A percentile compares a stretch with the other conserved stretches of the same genome.
Evolutionary conservation across 1,140 invertebrate genomes (phyloP).

Genomic region (Venturia canescens): DNA sequence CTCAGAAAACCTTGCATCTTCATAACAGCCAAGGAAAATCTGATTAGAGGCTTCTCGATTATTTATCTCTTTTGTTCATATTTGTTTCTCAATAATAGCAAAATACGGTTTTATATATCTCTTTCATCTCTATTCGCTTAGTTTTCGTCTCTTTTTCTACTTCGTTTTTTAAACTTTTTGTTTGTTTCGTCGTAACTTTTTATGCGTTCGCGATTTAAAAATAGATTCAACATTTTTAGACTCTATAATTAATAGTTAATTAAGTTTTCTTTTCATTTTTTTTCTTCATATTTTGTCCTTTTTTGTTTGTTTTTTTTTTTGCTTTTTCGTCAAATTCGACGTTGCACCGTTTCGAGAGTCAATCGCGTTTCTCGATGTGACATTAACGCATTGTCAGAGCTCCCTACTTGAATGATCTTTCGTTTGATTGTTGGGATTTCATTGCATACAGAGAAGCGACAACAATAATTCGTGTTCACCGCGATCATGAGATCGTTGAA

Average conservation of each 20-base stretch:
- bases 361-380: not conserved
- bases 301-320: not conserved
- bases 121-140: conserved; percentile 46
- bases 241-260: conserved; percentile 57
- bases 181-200: conserved; percentile 49
- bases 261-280: not conserved
- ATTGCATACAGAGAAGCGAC: not conserved
- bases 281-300: too few relatives aligned
- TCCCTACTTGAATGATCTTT: conserved; percentile 26
- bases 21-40: conserved; percentile 69
- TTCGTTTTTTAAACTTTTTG: conserved; percentile 28
- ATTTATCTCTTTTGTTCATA: conserved; percentile 43
- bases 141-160: conserved; percentile 26
- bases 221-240: conserved; percentile 75
- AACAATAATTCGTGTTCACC: not conserved
- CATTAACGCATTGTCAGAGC: not conserved
- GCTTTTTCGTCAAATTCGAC: conserved; percentile 38
- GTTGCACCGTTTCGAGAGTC: conserved; percentile 31
- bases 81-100: conserved; percentile 67
- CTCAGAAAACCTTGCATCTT: conserved; percentile 61
- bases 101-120: conserved; percentile 71
- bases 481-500: not conserved
- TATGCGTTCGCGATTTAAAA: conserved; percentile 71
- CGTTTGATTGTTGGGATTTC: too few relatives aligned
- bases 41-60: conserved; percentile 37